phyloP scores from a whole-genome alignment of 2,797 vertebrate species.

The Sardinella longiceps region DNA sequence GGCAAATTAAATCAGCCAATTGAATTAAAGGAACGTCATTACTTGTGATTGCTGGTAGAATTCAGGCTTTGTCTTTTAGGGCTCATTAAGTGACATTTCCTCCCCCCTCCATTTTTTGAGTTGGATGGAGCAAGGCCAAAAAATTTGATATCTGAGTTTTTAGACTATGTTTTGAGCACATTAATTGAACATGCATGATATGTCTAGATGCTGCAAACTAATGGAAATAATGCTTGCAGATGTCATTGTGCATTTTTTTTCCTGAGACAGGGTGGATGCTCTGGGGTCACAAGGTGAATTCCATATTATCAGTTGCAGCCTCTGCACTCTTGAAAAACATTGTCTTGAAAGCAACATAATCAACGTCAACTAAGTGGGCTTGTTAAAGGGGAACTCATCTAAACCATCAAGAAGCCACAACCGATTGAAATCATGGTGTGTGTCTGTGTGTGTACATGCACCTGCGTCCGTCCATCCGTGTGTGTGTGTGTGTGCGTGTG shows the following conservation, averaged over 20 bases:
- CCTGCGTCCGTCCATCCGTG: no score
- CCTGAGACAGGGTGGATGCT: background rate
- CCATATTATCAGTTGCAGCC: background rate
- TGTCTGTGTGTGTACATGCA: background rate
- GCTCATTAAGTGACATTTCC: slow-evolving; percentile 58
- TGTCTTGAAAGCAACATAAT: background rate
- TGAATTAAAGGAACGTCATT: slow-evolving; percentile 67
- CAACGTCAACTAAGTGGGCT: no score
- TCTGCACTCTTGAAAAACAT: background rate
- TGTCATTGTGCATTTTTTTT: background rate
- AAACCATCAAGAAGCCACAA: background rate
- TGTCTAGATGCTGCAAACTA: slow-evolving; percentile 25
- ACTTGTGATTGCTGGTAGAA: slow-evolving; percentile 61
- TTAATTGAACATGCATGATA: slow-evolving; percentile 50
- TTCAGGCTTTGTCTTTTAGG: slow-evolving; percentile 63
- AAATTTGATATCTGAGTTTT: slow-evolving; percentile 36
- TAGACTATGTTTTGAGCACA: slow-evolving; percentile 35
- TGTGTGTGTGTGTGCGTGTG: no score
- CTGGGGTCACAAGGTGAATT: background rate
- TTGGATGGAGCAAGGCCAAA: background rate
- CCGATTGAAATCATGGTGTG: background rate
- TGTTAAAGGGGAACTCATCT: background rate
- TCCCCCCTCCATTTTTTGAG: slow-evolving; percentile 17
- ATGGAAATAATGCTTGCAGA: slow-evolving; percentile 25
- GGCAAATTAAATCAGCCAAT: slow-evolving; percentile 71